Evolutionary conservation across 2,888 invertebrate genomes (phyloP), one percentile per base, ranked within the genome.

Genomic region (Apeira syringaria): DNA sequence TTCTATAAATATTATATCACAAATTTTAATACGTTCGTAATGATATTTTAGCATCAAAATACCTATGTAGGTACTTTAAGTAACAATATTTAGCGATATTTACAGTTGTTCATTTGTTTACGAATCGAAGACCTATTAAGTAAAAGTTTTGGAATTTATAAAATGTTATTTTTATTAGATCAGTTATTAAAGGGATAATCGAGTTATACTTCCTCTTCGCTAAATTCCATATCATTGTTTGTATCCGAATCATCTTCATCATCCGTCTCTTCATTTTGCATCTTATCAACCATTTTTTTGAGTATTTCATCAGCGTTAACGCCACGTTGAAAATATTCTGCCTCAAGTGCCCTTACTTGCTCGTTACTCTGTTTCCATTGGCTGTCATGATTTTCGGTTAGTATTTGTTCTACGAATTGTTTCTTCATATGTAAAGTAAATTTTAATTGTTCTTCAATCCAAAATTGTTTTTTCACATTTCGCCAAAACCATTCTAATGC

Each of bases 201-300:
- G 2, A 20, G 6, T 32, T 32, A 32, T 1, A 24, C 22, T 12
- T 32, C 32, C 8, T 13, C 32, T 24, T 32, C 32, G 22, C 32
- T 32, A 12, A 32, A 24, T 13, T 34, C 25, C 33, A 34, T 39
- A 27, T 32, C 32, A 13, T 32, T 10, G 18, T 15, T n/a, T 8
- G 39, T 32, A 13, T 39, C 39, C 2, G 39, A 39, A 3, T 24
- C 20, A 15, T 15, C 15, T 15, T 15, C 15, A 15, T 15, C 27
- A 9, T 31, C 38, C 2, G 22, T 10, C 6, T 5, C 6, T 5
- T 34, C 22, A 24, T 22, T n/a, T 34, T 9, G 2, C 8, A 34
- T 26, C 10, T 34, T 26, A 25, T 13, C 15, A 15, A 34, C 7
- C 33, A 34, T 34, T 17, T 34, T 25, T 4, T 25, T 9, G n/a